phyloP scores from a whole-genome alignment of 2,113 vertebrate genomes.

The Gallinago undulata region DNA sequence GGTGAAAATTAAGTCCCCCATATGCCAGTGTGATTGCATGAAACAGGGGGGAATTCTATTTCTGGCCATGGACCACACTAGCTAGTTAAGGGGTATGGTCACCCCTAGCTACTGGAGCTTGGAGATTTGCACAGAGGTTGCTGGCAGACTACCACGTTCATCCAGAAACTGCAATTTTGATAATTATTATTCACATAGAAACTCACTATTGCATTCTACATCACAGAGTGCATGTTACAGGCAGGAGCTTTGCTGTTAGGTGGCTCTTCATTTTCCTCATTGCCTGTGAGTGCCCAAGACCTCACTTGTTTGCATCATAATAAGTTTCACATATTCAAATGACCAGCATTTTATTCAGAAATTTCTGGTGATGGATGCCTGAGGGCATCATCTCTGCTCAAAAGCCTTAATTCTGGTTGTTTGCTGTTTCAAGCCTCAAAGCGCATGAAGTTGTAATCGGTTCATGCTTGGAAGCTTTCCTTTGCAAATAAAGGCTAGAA shows the following conservation, averaged over 20 bases:
- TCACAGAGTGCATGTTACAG: neutral
- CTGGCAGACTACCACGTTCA: neutral
- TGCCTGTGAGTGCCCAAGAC: neutral
- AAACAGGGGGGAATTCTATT: neutral
- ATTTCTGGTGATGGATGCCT: neutral
- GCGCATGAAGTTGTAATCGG: neutral
- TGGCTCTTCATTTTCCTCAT: neutral
- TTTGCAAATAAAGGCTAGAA: neutral
- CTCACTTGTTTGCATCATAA: neutral
- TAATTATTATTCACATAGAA: neutral
- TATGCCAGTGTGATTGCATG: neutral
- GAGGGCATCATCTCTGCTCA: neutral
- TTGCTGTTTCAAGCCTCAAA: neutral
- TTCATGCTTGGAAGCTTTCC: neutral
- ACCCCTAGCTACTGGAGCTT: neutral
- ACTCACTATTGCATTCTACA: neutral
- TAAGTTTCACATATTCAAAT: neutral
- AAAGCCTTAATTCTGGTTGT: neutral
- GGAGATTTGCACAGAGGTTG: neutral
- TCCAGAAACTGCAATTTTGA: neutral
- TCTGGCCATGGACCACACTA: neutral
- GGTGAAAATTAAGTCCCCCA: neutral
- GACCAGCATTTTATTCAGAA: neutral
- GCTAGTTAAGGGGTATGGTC: neutral
- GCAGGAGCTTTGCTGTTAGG: neutral